Base-by-base conservation (phyloP, 2,113 vertebrate species). In the Rhea americana region DNA sequence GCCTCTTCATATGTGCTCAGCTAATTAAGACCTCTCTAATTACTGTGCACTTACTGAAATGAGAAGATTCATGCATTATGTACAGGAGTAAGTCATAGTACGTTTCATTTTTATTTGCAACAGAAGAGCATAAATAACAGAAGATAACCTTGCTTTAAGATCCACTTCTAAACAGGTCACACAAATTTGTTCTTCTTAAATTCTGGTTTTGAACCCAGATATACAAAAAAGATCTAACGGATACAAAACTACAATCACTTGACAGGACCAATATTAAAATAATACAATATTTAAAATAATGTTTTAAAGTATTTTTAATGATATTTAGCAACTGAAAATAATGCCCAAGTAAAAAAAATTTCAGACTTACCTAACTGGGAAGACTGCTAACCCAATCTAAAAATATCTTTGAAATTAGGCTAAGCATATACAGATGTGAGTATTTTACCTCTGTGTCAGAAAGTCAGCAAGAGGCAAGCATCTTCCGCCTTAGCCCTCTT, bases 1-100 rank as follows among this genome's bases (percentile, higher is more conserved):
- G 66, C 21, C 13, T 71, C 53, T 76, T 76, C 3, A 1, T 48
- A 20, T 24, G 53, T 30, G 53, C 71, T 66, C 3, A 86, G 81
- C 62, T 92, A 85, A 94, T 95, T 82, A 92, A 79, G 51, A 73
- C 13, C 32, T n/a, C 70, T 87, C 79, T 41, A 79, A 84, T 61
- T 72, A 59, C 58, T 5, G 1, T 8, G 55, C 61, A 85, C 77
- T 62, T 35, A 74, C 11, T 30, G 7, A 50, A 72, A 86, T 55
- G 74, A 86, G 53, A 51, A 78, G n/a, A 73, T 71, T n/a, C 66
- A 66, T 83, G 20, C 65, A 83, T 86, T 86, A 78, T 48, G 39
- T 73, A 87, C 61, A 56, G 30, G 28, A 85, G 24, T n/a, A 25
- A 39, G 32, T 50, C 65, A 93, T 1, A 39, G 53, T 37, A 81